A percentile compares a stretch with the other conserved stretches of the same genome.
Conservation (phyloP, 2,888 invertebrate species). For the Epirrhoe alternata region DNA sequence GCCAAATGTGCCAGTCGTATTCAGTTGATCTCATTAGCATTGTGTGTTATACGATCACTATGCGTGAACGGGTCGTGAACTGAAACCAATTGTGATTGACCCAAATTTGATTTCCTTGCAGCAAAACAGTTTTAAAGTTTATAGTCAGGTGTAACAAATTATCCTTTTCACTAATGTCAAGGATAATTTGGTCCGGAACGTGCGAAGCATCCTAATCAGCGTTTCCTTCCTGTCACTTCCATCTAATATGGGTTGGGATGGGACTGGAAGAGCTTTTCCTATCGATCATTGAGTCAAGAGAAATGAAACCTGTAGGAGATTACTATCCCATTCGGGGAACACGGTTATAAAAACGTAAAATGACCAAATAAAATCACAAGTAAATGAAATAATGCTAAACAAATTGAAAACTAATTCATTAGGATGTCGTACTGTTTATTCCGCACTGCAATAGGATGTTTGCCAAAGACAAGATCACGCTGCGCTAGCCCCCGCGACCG, state of each 20-base stretch:
- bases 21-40: neutral
- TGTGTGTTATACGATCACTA: neutral
- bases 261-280: conserved; percentile 5
- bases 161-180: conserved; percentile 16
- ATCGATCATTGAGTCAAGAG: conserved; percentile 4
- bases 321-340: too few species aligned
- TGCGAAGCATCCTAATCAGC: conserved; percentile 10
- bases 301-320: neutral
- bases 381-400: too few species aligned
- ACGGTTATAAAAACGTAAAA: too few species aligned
- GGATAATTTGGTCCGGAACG: conserved; percentile 10
- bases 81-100: neutral
- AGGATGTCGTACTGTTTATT: conserved; percentile 22
- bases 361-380: too few species aligned
- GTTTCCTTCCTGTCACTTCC: conserved; percentile 4
- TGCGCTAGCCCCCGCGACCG: conserved; percentile 36
- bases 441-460: conserved; percentile 46
- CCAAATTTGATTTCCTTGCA: neutral
- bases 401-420: neutral
- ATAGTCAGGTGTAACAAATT: conserved; percentile 8
- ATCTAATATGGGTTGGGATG: conserved; percentile 33
- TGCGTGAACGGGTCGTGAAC: neutral
- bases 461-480: conserved; percentile 57
- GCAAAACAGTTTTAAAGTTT: conserved; percentile 1
- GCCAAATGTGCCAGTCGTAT: too few species aligned